Conservation (phyloP, 2,888 invertebrate genomes). For the Rotaria macrura region DNA sequence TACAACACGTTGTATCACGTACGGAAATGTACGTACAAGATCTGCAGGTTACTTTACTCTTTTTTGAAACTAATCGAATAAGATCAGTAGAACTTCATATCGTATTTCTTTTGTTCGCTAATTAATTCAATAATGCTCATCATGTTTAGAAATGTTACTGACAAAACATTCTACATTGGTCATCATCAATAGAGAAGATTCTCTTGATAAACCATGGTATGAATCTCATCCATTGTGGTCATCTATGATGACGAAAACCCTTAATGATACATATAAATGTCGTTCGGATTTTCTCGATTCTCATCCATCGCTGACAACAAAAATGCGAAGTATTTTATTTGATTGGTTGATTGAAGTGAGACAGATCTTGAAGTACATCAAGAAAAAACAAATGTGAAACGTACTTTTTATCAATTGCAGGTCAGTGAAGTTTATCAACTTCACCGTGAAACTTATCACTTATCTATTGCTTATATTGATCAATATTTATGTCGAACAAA, state of each 20-base stretch:
- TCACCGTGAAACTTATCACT: slow-evolving; percentile 85
- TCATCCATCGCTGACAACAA: not conserved
- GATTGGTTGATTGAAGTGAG: slow-evolving; percentile 13
- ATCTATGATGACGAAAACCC: not conserved
- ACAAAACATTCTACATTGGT: not conserved
- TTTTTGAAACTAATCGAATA: too few relatives aligned
- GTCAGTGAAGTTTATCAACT: slow-evolving; percentile 91
- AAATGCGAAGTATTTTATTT: slow-evolving; percentile 6
- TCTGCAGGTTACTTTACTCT: too few relatives aligned
- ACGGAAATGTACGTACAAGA: too few relatives aligned
- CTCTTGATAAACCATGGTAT: not conserved
- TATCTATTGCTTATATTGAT: slow-evolving; percentile 87
- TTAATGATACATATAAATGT: not conserved
- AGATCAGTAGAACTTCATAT: too few relatives aligned
- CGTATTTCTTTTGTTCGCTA: too few relatives aligned
- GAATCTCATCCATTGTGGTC: not conserved
- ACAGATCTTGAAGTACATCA: too few relatives aligned
- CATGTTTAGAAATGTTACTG: not conserved
- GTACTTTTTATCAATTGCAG: too few relatives aligned
- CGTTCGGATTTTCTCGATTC: not conserved
- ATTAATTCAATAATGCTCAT: too few relatives aligned
- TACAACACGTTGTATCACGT: too few relatives aligned
- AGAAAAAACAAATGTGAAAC: too few relatives aligned
- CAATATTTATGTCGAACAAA: slow-evolving; percentile 66
- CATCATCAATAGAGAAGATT: not conserved